phyloP scores from a whole-genome alignment of 2,797 vertebrate genomes.

The Tiaroga cobitis region DNA sequence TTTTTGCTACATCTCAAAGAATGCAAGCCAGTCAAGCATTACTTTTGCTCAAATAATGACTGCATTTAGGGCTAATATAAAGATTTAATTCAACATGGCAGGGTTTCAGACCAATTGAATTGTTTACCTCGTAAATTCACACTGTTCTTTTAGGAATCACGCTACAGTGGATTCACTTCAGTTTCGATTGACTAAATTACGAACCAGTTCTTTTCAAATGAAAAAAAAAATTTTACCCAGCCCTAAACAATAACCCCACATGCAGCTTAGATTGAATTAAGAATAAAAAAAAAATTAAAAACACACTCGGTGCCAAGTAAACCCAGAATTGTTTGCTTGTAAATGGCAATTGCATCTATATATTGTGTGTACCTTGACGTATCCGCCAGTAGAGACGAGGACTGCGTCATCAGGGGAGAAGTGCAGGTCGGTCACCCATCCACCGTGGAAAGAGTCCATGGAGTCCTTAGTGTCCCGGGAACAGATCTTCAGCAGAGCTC shows the following conservation, averaged over 20 bases:
- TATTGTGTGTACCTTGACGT: conserved; percentile 83
- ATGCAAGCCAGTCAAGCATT: background rate
- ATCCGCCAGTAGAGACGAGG: conserved; percentile 90
- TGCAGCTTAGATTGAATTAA: background rate
- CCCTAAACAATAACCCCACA: background rate
- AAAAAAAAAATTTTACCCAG: background rate
- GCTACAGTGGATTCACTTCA: background rate
- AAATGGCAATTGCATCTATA: background rate
- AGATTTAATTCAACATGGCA: background rate
- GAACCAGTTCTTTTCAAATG: background rate
- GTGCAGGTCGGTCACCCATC: conserved; percentile 93
- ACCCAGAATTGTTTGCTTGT: background rate
- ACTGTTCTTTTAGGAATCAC: background rate
- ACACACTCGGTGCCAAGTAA: background rate
- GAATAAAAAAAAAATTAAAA: background rate
- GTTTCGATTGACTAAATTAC: background rate
- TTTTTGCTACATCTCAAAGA: background rate
- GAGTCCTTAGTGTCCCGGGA: conserved; percentile 80
- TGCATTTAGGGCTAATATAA: background rate
- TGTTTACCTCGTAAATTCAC: background rate
- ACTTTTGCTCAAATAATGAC: background rate
- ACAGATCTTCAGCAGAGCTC: conserved; percentile 84
- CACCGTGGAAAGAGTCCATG: conserved; percentile 87
- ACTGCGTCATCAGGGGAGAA: conserved; percentile 88
- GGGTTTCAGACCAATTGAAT: background rate